Conservation (phyloP, 2,113 vertebrate species). For the Marmota flaviventris region DNA sequence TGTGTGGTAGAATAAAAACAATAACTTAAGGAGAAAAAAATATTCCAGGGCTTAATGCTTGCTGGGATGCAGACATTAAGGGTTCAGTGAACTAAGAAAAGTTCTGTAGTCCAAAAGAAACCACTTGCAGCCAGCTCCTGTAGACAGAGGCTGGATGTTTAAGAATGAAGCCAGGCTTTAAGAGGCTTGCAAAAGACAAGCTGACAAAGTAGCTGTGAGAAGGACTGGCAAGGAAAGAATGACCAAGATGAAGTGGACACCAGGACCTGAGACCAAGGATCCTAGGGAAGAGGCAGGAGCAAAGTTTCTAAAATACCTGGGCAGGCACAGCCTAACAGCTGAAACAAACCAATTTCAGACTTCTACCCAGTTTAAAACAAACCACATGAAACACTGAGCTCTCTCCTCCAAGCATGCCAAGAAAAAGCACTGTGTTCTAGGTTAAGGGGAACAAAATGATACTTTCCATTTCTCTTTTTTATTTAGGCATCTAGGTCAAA, state of each 20-base stretch:
- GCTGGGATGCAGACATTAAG: slow-evolving; percentile 24
- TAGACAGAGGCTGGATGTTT: neutral
- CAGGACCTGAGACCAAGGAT: neutral
- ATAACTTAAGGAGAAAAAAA: neutral
- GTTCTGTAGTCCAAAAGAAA: slow-evolving; percentile 40
- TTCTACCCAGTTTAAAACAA: slow-evolving; percentile 45
- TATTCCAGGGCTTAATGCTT: slow-evolving; percentile 5
- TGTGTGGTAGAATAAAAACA: slow-evolving; percentile 40
- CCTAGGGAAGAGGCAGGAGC: neutral
- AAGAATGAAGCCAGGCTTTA: slow-evolving; percentile 22
- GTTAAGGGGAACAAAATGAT: neutral
- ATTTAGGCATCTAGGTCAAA: neutral
- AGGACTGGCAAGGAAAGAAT: slow-evolving; percentile 12
- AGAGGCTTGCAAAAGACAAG: slow-evolving; percentile 31
- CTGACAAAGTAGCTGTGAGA: neutral
- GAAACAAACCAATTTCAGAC: neutral
- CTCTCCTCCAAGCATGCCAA: neutral
- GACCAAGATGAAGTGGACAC: neutral
- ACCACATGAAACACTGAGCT: slow-evolving; percentile 16
- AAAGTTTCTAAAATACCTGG: neutral
- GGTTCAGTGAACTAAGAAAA: slow-evolving; percentile 52
- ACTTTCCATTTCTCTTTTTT: neutral
- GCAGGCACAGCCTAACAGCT: neutral
- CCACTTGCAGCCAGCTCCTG: slow-evolving; percentile 14
- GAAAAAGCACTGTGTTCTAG: neutral